phyloP scores from a whole-genome alignment of 1,140 invertebrate species.

The Delia radicum region DNA sequence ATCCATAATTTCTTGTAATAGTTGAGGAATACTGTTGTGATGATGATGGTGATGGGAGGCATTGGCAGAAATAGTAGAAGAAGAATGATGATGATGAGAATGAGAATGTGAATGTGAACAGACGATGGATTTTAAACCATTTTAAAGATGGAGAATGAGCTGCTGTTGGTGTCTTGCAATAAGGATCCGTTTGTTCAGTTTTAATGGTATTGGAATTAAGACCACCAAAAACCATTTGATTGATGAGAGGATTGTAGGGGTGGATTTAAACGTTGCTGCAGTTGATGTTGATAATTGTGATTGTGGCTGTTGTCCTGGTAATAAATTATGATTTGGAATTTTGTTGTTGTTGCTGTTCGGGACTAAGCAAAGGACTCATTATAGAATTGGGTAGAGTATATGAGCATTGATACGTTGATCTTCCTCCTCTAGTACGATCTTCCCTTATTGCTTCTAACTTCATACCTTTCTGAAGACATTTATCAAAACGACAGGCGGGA shows the following conservation, averaged over 20 bases:
- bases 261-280: conserved; percentile 27
- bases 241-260: not conserved
- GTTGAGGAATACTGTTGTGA: conserved; percentile 6
- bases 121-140: not conserved
- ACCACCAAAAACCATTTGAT: not conserved
- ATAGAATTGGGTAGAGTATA: conserved; percentile 78
- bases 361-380: conserved; percentile 49
- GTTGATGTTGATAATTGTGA: conserved; percentile 32
- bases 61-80: not conserved
- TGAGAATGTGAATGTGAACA: not conserved
- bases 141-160: not conserved
- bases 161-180: not conserved
- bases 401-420: conserved; percentile 93
- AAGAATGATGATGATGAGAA: not conserved
- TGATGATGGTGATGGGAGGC: not conserved
- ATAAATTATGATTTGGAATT: conserved; percentile 17
- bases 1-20: conserved; percentile 85
- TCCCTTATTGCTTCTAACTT: conserved; percentile 95
- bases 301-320: conserved; percentile 28
- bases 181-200: not conserved
- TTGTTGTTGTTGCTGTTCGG: conserved; percentile 39
- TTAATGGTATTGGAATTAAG: not conserved
- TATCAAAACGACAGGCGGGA: conserved; percentile 94
- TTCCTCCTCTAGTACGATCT: conserved; percentile 89
- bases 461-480: conserved; percentile 95